Evolutionary conservation across 2,113 vertebrate genomes (phyloP), one percentile per base, ranked within the genome.

Genomic region (Fukomys damarensis): DNA sequence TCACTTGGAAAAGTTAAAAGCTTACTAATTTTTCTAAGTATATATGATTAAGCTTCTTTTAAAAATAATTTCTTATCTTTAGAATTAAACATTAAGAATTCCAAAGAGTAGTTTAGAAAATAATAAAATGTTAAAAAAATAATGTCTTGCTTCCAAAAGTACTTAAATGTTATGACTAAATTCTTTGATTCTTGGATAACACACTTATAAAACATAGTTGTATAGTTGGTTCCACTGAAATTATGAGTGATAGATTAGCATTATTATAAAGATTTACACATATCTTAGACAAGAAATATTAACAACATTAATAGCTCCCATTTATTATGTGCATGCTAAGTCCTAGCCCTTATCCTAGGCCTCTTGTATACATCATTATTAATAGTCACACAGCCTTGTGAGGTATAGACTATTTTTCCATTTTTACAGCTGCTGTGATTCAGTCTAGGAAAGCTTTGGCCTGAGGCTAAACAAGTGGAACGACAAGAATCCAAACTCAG

Each of bases 181-280:
- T 72, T 94, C 49, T 83, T 82, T 94, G 70, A 93, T 86, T 81
- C 49, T 79, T 63, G 8, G 19, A 76, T 43, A 94, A 91, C 65
- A 35, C 5, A 79, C 43, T 92, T 90, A 93, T 96, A 96, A 95
- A 90, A 83, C 85, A 68, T 3, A 88, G 52, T 38, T 79, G 24
- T 14, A 74, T 58, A 54, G 68, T 80, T 93, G 96, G 43, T 14
- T 90, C 28, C 92, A n/a, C 19, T 91, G 72, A 93, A 90, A 41
- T 94, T 96, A 94, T 76, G 72, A 95, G 52, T 91, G 56, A 95
- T 88, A 94, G 65, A 76, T 94, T 93, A 68, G 56, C n/a, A 54
- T 93, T 81, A 95, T 92, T 96, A 93, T 74, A 96, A 96, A 86
- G 41, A 97, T 86, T 96, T 96, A 94, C 32, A 88, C 9, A 83